Percentiles rank a stretch among this genome's conserved stretches.
Evolutionary conservation across 2,888 invertebrate genomes (phyloP).

Genomic region (Bombyx huttoni): DNA sequence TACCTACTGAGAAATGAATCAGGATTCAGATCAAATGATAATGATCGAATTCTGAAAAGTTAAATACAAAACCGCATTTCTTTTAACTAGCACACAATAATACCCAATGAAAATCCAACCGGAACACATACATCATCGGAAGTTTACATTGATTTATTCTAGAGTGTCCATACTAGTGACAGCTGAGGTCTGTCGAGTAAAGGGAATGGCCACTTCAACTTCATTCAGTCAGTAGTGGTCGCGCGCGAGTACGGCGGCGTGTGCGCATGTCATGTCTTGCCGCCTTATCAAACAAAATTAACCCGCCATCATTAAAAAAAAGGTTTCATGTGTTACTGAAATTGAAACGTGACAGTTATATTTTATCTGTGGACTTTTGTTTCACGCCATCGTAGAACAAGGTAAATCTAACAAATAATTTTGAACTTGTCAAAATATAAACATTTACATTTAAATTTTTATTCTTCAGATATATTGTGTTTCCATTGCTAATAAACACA

Average conservation of each 20-base stretch:
- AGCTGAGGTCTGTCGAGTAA: constrained; percentile 41
- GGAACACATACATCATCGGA: constrained; percentile 57
- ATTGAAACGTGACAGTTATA: constrained; percentile 29
- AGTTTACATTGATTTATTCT: constrained; percentile 23
- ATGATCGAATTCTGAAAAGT: neutral
- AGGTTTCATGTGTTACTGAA: constrained; percentile 24
- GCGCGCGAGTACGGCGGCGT: constrained; percentile 44
- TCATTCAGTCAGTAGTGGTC: constrained; percentile 18
- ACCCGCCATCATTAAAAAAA: constrained; percentile 32
- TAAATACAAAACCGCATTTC: neutral
- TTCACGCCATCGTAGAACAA: constrained; percentile 12
- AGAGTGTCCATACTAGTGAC: constrained; percentile 30
- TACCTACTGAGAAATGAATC: neutral
- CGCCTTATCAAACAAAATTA: constrained; percentile 5
- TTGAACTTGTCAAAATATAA: neutral
- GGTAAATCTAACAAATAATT: constrained; percentile 19
- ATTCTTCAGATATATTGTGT: neutral
- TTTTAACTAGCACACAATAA: neutral
- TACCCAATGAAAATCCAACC: constrained; percentile 26
- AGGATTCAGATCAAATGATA: neutral
- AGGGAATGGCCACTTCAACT: constrained; percentile 32
- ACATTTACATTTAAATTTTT: neutral
- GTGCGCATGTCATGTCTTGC: constrained; percentile 30
- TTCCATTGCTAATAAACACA: neutral
- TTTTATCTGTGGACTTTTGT: constrained; percentile 24